These are phyloP conservation scores for Megalonaias nervosa DNA, from an alignment of 1,140 invertebrate species.

Conservation along the genomic window DNA sequence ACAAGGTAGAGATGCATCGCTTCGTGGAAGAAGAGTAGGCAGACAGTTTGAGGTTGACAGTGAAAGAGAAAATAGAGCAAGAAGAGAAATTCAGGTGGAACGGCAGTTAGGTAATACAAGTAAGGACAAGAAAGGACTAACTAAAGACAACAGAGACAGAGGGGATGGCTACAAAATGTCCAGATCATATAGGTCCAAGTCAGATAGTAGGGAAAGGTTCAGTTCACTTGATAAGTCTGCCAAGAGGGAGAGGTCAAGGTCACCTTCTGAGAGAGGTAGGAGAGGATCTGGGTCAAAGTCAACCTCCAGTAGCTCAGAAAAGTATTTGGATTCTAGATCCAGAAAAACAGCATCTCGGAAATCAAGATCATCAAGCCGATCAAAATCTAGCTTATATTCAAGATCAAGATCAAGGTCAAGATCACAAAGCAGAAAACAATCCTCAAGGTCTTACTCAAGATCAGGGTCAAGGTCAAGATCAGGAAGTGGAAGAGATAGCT, in stretches of 20 bases:
- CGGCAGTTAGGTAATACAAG: no score
- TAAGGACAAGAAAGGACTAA: no score
- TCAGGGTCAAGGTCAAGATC: constrained; percentile 21
- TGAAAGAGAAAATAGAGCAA: no score
- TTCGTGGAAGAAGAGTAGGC: no score
- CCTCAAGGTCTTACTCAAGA: constrained; percentile 29
- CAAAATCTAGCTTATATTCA: constrained; percentile 10
- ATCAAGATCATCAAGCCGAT: constrained; percentile 4
- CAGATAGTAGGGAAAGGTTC: no score
- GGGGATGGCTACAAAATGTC: no score
- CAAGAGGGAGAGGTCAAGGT: not conserved
- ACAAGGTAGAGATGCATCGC: no score
- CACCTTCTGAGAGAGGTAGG: not conserved
- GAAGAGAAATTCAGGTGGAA: no score
- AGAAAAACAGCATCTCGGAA: constrained; percentile 1
- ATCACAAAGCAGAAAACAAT: not conserved
- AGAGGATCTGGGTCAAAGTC: constrained; percentile 31
- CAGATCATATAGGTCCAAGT: no score
- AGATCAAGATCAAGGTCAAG: constrained; percentile 29
- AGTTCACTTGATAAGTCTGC: not conserved
- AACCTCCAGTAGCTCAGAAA: not conserved
- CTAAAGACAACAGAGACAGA: no score
- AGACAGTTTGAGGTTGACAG: no score
- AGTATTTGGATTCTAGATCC: not conserved
- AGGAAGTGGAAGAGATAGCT: constrained; percentile 10